phyloP scores from a whole-genome alignment of 2,113 vertebrate species.

The Cyprinus carpio region DNA sequence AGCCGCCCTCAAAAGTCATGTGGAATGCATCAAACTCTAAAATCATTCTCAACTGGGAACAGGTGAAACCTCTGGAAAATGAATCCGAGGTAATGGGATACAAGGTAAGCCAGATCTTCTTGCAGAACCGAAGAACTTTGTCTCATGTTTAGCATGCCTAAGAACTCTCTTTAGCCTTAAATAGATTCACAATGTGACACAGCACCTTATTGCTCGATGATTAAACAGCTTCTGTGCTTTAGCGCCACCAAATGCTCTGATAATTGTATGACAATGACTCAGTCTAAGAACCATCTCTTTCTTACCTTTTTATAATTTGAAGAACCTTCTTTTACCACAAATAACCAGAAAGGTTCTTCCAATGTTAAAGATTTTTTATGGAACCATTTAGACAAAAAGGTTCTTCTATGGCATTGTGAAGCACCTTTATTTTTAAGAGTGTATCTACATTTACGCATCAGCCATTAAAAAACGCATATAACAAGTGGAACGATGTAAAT shows the following conservation, averaged over 20 bases:
- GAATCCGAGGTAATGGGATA: constrained; percentile 98
- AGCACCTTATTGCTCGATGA: not conserved
- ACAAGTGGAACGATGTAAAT: not conserved
- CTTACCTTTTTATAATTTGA: too few species aligned
- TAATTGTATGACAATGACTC: not conserved
- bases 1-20: constrained; percentile 91
- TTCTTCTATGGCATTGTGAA: too few species aligned
- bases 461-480: not conserved
- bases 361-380: too few species aligned
- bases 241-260: not conserved
- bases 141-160: not conserved
- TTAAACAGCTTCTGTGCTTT: not conserved
- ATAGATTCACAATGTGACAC: not conserved
- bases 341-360: too few species aligned
- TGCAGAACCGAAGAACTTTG: not conserved
- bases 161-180: not conserved
- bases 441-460: not conserved
- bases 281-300: too few species aligned
- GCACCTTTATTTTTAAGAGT: too few species aligned
- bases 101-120: constrained; percentile 81
- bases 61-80: constrained; percentile 94
- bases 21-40: constrained; percentile 97
- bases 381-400: too few species aligned
- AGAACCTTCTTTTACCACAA: too few species aligned
- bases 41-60: constrained; percentile 97